These are phyloP conservation scores for Agrotis clavis DNA, from an alignment of 2,888 invertebrate species.

Conservation along the genomic window DNA sequence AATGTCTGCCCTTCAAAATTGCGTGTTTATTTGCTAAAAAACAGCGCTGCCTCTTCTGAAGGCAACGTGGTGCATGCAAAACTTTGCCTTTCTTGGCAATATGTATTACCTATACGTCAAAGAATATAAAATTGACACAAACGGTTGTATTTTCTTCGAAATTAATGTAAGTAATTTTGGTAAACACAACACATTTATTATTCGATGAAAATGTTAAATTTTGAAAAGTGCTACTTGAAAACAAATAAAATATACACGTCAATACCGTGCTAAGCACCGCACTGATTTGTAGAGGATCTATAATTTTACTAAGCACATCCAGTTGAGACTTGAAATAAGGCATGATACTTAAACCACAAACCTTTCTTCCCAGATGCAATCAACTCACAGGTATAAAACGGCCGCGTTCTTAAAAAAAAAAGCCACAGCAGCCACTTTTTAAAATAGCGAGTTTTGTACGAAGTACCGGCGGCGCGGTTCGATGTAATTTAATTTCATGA, in stretches of 20 bases:
- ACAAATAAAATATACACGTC: too few species aligned
- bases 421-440: slow-evolving; percentile 71
- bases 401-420: slow-evolving; percentile 27
- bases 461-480: slow-evolving; percentile 73
- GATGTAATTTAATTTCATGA: slow-evolving; percentile 87
- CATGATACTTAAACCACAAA: not conserved
- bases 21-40: slow-evolving; percentile 58
- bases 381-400: slow-evolving; percentile 45
- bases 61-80: slow-evolving; percentile 75
- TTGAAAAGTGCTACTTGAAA: too few species aligned
- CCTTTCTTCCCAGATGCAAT: slow-evolving; percentile 46
- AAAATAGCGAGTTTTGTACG: slow-evolving; percentile 78
- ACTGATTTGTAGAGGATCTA: not conserved
- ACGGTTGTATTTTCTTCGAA: slow-evolving; percentile 1
- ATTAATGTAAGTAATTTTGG: not conserved
- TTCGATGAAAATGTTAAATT: not conserved
- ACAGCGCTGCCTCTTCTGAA: slow-evolving; percentile 58
- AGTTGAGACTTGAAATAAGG: not conserved
- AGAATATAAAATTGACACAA: slow-evolving; percentile 56
- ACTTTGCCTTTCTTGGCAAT: slow-evolving; percentile 83
- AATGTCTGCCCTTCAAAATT: slow-evolving; percentile 35
- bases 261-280: too few species aligned
- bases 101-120: slow-evolving; percentile 76
- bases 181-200: not conserved
- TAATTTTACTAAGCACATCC: not conserved